Evolutionary conservation across 2,888 invertebrate species (phyloP).

Genomic region (Conops quadrifasciatus): DNA sequence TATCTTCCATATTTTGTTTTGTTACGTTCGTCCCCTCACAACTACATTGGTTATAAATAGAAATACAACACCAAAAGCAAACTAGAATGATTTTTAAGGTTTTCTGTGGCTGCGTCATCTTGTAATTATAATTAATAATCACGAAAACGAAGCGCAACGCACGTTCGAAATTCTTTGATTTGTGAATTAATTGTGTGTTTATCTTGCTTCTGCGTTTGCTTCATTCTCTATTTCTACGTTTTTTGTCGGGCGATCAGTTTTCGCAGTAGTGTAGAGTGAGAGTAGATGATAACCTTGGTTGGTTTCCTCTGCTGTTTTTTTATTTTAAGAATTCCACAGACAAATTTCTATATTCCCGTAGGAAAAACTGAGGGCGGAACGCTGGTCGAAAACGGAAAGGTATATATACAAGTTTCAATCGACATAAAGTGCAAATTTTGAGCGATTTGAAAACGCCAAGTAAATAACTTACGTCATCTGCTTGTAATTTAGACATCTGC

Average conservation of each 20-base stretch:
- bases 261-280: slow-evolving; percentile 23
- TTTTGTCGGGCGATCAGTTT: slow-evolving; percentile 25
- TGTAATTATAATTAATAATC: slow-evolving; percentile 44
- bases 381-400: slow-evolving; percentile 28
- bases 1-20: slow-evolving; percentile 25
- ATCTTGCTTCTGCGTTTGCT: slow-evolving; percentile 25
- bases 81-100: slow-evolving; percentile 35
- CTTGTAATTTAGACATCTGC: slow-evolving; percentile 40
- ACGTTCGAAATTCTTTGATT: slow-evolving; percentile 32
- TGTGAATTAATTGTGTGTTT: slow-evolving; percentile 38
- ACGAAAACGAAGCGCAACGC: slow-evolving; percentile 31
- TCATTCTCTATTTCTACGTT: neutral
- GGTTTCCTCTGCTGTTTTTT: slow-evolving; percentile 19
- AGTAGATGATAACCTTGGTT: slow-evolving; percentile 44
- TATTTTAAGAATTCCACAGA: slow-evolving; percentile 15
- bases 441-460: slow-evolving; percentile 26
- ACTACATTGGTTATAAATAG: slow-evolving; percentile 44
- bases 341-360: slow-evolving; percentile 10
- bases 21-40: neutral
- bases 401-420: slow-evolving; percentile 25
- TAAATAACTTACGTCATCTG: slow-evolving; percentile 41
- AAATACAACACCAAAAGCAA: slow-evolving; percentile 39
- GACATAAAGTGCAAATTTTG: slow-evolving; percentile 27
- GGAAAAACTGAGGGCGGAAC: slow-evolving; percentile 6
- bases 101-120: slow-evolving; percentile 43